These are phyloP conservation scores for Lepidostoma basale DNA, from an alignment of 1,140 invertebrate genomes.

Conservation along the genomic window DNA sequence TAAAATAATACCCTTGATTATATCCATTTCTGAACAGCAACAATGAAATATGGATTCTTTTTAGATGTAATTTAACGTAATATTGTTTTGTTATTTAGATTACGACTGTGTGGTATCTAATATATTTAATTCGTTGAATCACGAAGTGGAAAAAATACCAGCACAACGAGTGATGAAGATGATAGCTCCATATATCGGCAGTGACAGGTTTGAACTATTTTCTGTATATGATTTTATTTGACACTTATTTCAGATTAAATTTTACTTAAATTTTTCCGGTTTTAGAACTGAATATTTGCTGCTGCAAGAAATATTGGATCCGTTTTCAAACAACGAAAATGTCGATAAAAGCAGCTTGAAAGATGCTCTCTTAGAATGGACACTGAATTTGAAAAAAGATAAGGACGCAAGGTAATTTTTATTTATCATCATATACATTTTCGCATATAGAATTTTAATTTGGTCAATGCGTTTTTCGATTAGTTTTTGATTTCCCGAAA, in stretches of 20 bases:
- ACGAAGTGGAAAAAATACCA: conserved; percentile 7
- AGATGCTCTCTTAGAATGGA: conserved; percentile 16
- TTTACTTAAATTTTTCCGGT: background rate
- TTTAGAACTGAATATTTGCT: conserved; percentile 20
- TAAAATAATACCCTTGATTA: no score
- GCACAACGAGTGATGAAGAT: conserved; percentile 15
- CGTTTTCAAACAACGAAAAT: background rate
- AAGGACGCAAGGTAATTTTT: conserved; percentile 24
- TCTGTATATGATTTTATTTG: background rate
- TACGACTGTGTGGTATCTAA: conserved; percentile 24
- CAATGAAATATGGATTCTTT: no score
- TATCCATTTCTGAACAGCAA: no score
- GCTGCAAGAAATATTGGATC: conserved; percentile 22
- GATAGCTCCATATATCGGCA: conserved; percentile 28
- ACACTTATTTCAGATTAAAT: background rate
- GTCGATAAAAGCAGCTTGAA: conserved; percentile 14
- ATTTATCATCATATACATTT: no score
- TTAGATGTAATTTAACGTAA: no score
- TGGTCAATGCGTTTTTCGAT: background rate
- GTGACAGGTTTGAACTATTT: conserved; percentile 6
- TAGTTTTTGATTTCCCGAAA: background rate
- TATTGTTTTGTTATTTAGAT: conserved; percentile 13
- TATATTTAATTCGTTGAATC: conserved; percentile 13
- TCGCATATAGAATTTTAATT: background rate
- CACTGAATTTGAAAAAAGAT: conserved; percentile 13